Percentiles rank a stretch among this genome's conserved stretches.
These are phyloP conservation scores for Aproaerema taeniolella DNA, from an alignment of 2,888 invertebrate species.

Conservation along the genomic window DNA sequence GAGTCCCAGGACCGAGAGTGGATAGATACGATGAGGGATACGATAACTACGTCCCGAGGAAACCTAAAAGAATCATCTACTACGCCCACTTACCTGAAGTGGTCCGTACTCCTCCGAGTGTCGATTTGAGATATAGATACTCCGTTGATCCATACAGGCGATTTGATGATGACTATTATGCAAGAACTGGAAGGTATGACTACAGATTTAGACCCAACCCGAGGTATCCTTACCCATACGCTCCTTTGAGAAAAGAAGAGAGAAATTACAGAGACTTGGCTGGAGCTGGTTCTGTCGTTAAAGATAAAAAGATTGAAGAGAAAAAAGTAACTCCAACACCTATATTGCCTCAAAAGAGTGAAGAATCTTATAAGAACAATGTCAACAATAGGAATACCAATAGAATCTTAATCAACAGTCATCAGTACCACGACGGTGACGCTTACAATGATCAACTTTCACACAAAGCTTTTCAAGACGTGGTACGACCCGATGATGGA, in stretches of 20 bases:
- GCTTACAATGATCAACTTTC: constrained; percentile 48
- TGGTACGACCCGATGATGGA: constrained; percentile 51
- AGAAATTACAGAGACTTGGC: constrained; percentile 64
- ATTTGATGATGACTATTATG: constrained; percentile 56
- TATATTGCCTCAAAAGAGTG: constrained; percentile 59
- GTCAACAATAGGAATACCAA: constrained; percentile 34
- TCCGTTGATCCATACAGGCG: constrained; percentile 62
- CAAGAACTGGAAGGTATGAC: constrained; percentile 61
- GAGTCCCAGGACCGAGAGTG: constrained; percentile 37
- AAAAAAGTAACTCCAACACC: constrained; percentile 68
- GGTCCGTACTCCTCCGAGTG: constrained; percentile 78
- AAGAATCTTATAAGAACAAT: constrained; percentile 34
- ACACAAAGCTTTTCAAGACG: constrained; percentile 55
- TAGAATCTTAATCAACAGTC: constrained; percentile 60
- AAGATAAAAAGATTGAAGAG: constrained; percentile 63
- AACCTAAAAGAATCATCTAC: constrained; percentile 81
- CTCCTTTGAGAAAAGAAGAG: constrained; percentile 63
- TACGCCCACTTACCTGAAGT: constrained; percentile 84
- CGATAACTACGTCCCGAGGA: constrained; percentile 58
- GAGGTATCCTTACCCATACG: constrained; percentile 45
- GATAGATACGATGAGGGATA: constrained; percentile 64
- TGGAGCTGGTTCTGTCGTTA: constrained; percentile 52
- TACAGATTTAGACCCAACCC: constrained; percentile 56
- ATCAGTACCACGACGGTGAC: constrained; percentile 61
- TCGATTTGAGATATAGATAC: constrained; percentile 74